Evolutionary conservation across 2,113 vertebrate genomes (phyloP), one percentile per base, ranked within the genome.

Genomic region (Microtus pennsylvanicus): DNA sequence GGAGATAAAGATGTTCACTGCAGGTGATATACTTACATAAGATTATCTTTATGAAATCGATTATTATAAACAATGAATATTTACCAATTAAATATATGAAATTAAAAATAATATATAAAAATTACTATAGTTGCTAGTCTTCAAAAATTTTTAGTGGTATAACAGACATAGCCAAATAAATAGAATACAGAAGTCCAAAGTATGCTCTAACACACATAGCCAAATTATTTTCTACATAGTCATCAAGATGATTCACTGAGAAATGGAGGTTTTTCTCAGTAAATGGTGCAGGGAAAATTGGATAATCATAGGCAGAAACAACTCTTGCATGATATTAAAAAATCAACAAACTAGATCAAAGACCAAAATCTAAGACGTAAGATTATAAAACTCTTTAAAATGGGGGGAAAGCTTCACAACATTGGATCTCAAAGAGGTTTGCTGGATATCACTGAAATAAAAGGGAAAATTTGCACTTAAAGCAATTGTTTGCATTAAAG

Each of bases 281-380:
- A 67, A 85, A 75, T 19, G 7, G 21, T 65, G 5, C 89, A 87
- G 42, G 47, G 22, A 28, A 94, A 91, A 94, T 17, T 52, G 9
- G 67, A 58, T 75, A 58, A 81, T 72, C 13, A 67, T 2, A 10
- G 52, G 22, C 30, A 87, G 69, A 50, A 69, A 24, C 70, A 45
- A 63, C 35, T 82, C 47, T 92, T 89, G 22, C 35, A 83, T 45
- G 35, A 30, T 65, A 30, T 72, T 50, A 17, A 55, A 87, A 89
- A 93, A 55, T 77, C 76, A 85, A 42, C 26, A 90, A 69, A 86
- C 55, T 89, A 67, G 30, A 86, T 80, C 63, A 78, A 93, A 65
- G 30, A 65, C 33, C n/a, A 45, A 90, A 74, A 45, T 19, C 28
- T 80, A 58, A 80, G 22, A n/a, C 16, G 11, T 65, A 80, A 74